Evolutionary conservation across 2,797 vertebrate genomes (phyloP), one percentile per base, ranked within the genome.

Genomic region (Buceros bicornis): DNA sequence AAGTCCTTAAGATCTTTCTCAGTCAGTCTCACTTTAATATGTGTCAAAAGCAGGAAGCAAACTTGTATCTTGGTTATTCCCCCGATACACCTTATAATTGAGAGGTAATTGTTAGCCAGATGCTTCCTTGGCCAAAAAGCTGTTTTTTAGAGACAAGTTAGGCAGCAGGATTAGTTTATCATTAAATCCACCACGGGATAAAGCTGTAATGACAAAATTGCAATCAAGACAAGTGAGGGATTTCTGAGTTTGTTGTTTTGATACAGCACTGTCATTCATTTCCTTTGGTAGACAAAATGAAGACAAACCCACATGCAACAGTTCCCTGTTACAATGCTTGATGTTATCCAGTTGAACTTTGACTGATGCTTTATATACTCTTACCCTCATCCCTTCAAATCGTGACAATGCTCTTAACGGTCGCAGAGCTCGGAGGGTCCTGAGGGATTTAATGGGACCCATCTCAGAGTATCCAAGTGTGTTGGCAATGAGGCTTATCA

Each of bases 351-450:
- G 76, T 1, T 48, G 66, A 62, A 61, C 57, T 89, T 42, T 60
- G 57, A 25, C 15, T 8, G 5, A 10, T 51, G 81, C 37, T 85
- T 25, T 37, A 60, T 61, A 37, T 56, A 9, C 35, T 76, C 98
- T 98, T 98, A 98, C 98, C 98, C 98, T 97, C 98, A 98, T 98
- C 95, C 98, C 98, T 97, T 98, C 98, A 42, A 98, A 98, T 69
- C 98, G 98, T 92, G 98, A 98, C 90, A 98, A 81, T 13, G 98
- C 98, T 85, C 98, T 95, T 88, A 98, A 86, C 0, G 98, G 98
- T 77, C 98, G 95, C 97, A 98, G 97, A 54, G 98, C 98, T 4
- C 98, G 98, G 17, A 98, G 98, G 16, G 98, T 98, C 97, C 98
- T 89, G 43, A 98, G 98, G 71, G 98, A 98, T 96, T 98, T 98